Evolutionary conservation across 2,797 vertebrate genomes (phyloP).

Genomic region (Acropternis orthonyx): DNA sequence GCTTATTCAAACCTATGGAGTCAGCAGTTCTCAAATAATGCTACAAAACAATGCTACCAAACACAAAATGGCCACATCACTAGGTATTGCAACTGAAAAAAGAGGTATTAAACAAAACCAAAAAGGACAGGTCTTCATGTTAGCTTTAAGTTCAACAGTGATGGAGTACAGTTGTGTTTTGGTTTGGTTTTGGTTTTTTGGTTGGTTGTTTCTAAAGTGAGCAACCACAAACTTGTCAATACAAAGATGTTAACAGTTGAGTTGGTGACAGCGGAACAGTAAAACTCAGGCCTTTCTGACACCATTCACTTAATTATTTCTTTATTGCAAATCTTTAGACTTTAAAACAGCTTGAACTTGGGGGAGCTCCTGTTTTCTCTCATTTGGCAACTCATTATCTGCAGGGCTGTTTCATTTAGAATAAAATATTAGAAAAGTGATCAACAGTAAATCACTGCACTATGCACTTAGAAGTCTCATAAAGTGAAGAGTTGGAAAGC

Average conservation of each 20-base stretch:
- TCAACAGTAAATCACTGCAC: slow-evolving; percentile 41
- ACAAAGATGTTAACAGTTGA: slow-evolving; percentile 19
- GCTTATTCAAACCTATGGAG: neutral
- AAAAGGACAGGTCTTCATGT: neutral
- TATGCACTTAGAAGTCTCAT: neutral
- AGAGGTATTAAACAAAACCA: neutral
- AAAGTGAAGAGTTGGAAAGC: slow-evolving; percentile 42
- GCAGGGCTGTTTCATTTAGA: slow-evolving; percentile 31
- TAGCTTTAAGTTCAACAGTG: neutral
- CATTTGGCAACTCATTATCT: slow-evolving; percentile 54
- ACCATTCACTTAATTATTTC: slow-evolving; percentile 33
- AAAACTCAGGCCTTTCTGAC: slow-evolving; percentile 11
- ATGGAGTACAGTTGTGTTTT: neutral
- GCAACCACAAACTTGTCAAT: slow-evolving; percentile 6
- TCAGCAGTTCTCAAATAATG: neutral
- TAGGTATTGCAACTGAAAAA: neutral
- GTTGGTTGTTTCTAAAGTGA: neutral
- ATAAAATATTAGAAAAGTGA: slow-evolving; percentile 40
- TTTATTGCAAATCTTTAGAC: slow-evolving; percentile 16
- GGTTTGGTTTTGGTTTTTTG: neutral
- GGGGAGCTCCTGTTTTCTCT: slow-evolving; percentile 48
- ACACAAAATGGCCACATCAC: neutral
- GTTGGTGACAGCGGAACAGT: neutral
- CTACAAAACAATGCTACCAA: neutral
- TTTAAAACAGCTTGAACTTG: slow-evolving; percentile 35